Percentiles rank a stretch among this genome's conserved stretches.
These are phyloP conservation scores for Nyctereutes procyonoides DNA, from an alignment of 2,113 vertebrate species.

Conservation along the genomic window DNA sequence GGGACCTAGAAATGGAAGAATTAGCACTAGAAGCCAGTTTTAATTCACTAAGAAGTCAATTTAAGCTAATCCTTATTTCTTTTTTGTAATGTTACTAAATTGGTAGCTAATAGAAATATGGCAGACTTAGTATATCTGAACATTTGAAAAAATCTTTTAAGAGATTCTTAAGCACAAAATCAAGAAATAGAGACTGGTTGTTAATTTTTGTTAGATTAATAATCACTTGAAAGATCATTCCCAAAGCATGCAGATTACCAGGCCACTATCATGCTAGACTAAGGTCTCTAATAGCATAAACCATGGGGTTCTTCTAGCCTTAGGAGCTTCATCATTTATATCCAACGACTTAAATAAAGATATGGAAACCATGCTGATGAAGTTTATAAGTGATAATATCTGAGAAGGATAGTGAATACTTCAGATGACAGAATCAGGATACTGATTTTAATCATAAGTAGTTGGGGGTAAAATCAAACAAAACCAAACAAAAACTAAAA, in stretches of 20 bases:
- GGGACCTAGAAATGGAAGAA: constrained; percentile 46
- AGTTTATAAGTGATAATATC: constrained; percentile 22
- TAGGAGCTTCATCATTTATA: constrained; percentile 14
- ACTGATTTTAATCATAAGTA: constrained; percentile 55
- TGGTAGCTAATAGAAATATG: constrained; percentile 7
- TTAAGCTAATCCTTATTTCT: constrained; percentile 54
- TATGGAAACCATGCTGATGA: constrained; percentile 47
- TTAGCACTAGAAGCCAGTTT: constrained; percentile 39
- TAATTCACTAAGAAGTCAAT: constrained; percentile 45
- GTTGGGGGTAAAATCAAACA: background rate
- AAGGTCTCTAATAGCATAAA: constrained; percentile 41
- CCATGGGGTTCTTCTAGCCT: constrained; percentile 1
- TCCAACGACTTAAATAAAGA: constrained; percentile 43
- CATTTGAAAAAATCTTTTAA: constrained; percentile 50
- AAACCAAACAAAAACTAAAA: constrained; percentile 56
- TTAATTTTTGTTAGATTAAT: constrained; percentile 68
- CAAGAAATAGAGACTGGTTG: background rate
- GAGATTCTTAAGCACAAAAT: constrained; percentile 46
- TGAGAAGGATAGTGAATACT: constrained; percentile 41
- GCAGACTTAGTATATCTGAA: background rate
- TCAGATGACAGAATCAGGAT: constrained; percentile 17
- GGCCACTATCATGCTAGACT: constrained; percentile 8
- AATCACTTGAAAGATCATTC: constrained; percentile 56
- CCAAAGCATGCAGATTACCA: constrained; percentile 46
- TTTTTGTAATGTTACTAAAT: constrained; percentile 43